Percentiles rank a stretch among this genome's conserved stretches.
These are phyloP conservation scores for Holacanthus passer DNA, from an alignment of 2,113 vertebrate species.

Conservation along the genomic window DNA sequence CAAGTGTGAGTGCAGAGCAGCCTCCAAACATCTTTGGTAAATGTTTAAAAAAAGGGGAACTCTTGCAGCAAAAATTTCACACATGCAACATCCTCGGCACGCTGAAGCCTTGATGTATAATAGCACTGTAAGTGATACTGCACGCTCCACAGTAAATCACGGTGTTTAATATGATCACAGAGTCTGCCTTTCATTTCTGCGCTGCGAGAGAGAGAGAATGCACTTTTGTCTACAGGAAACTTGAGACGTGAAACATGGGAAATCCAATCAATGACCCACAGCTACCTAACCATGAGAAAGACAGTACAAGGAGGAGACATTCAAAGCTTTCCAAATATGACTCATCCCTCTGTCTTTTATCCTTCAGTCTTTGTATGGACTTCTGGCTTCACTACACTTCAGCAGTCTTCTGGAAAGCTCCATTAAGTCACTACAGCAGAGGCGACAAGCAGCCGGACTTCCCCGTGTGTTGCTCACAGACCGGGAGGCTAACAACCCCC, in stretches of 20 bases:
- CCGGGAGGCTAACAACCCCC: slow-evolving; percentile 21
- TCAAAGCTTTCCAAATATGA: slow-evolving; percentile 66
- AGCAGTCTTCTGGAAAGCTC: slow-evolving; percentile 74
- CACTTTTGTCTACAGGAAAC: slow-evolving; percentile 64
- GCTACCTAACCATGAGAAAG: slow-evolving; percentile 65
- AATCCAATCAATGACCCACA: slow-evolving; percentile 56
- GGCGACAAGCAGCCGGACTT: slow-evolving; percentile 70
- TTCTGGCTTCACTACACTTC: slow-evolving; percentile 57
- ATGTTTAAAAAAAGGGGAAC: slow-evolving; percentile 33
- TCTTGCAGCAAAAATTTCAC: slow-evolving; percentile 4
- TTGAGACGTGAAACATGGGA: slow-evolving; percentile 57
- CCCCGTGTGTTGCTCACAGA: slow-evolving; percentile 54
- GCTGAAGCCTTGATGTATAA: slow-evolving; percentile 30
- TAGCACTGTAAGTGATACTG: slow-evolving; percentile 36
- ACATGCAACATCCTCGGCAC: background rate
- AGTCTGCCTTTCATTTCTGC: slow-evolving; percentile 46
- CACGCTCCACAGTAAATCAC: slow-evolving; percentile 41
- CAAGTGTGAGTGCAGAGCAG: slow-evolving; percentile 23
- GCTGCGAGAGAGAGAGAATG: slow-evolving; percentile 3
- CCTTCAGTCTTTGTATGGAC: slow-evolving; percentile 27
- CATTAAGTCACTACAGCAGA: slow-evolving; percentile 73
- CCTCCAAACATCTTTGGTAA: slow-evolving; percentile 33
- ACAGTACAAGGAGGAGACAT: slow-evolving; percentile 33
- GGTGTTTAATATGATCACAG: slow-evolving; percentile 28
- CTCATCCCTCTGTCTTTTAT: slow-evolving; percentile 57